Percentiles rank a stretch among this genome's conserved stretches.
Evolutionary conservation across 2,888 invertebrate species (phyloP).

Genomic region (Dryadula phaetusa): DNA sequence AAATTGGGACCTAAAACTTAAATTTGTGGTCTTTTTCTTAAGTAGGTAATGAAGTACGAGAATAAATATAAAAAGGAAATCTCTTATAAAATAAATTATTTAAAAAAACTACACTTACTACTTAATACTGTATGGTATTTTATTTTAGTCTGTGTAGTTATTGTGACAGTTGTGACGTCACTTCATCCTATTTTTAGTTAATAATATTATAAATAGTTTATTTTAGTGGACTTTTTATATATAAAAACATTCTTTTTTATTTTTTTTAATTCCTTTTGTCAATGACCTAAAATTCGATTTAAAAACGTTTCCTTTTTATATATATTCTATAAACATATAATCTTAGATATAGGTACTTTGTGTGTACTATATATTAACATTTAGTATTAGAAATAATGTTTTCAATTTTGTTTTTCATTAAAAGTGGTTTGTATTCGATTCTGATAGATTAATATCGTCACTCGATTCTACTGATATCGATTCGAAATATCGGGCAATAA

Average conservation of each 20-base stretch:
- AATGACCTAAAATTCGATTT: background rate
- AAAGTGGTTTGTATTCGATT: background rate
- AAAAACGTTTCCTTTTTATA: conserved; percentile 1
- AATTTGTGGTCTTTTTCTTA: conserved; percentile 3
- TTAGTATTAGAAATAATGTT: background rate
- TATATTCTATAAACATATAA: background rate
- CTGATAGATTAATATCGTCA: background rate
- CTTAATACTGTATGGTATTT: no score
- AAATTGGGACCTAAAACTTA: conserved; percentile 31
- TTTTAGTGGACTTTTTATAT: no score
- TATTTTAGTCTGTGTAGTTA: no score
- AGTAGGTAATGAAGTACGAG: background rate
- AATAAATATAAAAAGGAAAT: background rate
- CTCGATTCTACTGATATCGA: conserved; percentile 1
- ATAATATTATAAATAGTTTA: no score
- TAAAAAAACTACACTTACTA: no score
- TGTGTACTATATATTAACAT: background rate
- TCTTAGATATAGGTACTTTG: background rate
- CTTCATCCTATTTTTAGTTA: no score
- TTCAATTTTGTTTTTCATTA: background rate
- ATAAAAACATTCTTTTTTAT: no score
- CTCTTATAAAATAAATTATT: no score
- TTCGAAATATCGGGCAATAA: conserved; percentile 1
- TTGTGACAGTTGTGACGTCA: no score
- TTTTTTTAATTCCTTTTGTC: no score